Evolutionary conservation across 1,140 invertebrate genomes (phyloP).

Genomic region (Heterodera carotae): DNA sequence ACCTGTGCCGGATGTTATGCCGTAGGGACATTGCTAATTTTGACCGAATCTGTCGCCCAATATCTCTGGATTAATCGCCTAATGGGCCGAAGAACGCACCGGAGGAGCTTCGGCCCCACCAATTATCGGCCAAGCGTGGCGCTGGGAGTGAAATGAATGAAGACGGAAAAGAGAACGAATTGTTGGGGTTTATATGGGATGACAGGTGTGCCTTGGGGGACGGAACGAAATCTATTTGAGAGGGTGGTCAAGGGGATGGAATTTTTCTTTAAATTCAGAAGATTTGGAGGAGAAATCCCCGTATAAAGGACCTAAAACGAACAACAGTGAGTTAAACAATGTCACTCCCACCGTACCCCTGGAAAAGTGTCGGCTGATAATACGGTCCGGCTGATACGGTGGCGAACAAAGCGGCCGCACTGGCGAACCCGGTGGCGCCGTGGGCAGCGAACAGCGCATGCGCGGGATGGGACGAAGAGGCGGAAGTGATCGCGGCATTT

Average conservation of each 20-base stretch:
- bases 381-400: slow-evolving; percentile 8
- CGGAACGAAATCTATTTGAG: neutral
- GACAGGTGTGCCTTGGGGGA: neutral
- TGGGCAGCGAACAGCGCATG: slow-evolving; percentile 13
- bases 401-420: slow-evolving; percentile 7
- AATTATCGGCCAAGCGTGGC: slow-evolving; percentile 11
- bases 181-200: neutral
- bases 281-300: neutral
- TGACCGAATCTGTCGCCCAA: slow-evolving; percentile 5
- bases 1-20: neutral
- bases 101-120: neutral
- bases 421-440: neutral
- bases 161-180: neutral
- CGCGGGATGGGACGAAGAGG: neutral
- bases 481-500: neutral
- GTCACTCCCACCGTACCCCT: neutral
- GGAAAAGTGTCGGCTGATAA: neutral
- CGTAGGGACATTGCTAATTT: slow-evolving; percentile 6
- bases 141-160: neutral
- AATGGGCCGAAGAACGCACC: neutral
- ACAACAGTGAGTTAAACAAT: neutral
- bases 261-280: neutral
- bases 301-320: too few species aligned
- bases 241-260: neutral
- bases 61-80: slow-evolving; percentile 14